Evolutionary conservation across 2,888 invertebrate species (phyloP).

Genomic region (Monochamus alternatus): DNA sequence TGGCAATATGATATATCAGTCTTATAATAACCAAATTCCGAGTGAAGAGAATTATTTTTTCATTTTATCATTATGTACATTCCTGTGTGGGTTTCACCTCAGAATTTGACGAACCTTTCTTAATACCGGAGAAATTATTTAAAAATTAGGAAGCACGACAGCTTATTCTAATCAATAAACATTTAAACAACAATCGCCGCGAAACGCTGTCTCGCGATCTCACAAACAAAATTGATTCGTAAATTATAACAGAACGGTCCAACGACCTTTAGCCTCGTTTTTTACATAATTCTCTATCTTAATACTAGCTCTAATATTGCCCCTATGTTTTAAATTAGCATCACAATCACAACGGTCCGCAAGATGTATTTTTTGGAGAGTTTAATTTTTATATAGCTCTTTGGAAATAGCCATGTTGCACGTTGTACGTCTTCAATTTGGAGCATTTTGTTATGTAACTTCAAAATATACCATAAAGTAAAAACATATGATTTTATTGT

Average conservation of each 20-base stretch:
- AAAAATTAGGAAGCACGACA: conserved; percentile 68
- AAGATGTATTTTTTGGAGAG: not conserved
- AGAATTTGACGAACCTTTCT: conserved; percentile 59
- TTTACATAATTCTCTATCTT: conserved; percentile 47
- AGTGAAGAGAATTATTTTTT: conserved; percentile 45
- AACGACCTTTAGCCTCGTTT: conserved; percentile 42
- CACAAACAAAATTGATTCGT: conserved; percentile 46
- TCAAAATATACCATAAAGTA: too few species aligned
- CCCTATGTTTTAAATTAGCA: conserved; percentile 55
- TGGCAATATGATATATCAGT: conserved; percentile 71
- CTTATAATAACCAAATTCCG: conserved; percentile 65
- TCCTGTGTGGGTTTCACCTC: conserved; percentile 38
- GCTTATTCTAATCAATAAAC: conserved; percentile 58
- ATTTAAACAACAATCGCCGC: conserved; percentile 53
- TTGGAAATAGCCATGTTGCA: too few species aligned
- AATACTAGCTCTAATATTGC: conserved; percentile 67
- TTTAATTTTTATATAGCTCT: not conserved
- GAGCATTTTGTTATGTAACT: too few species aligned
- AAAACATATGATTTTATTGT: too few species aligned
- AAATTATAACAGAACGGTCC: conserved; percentile 46
- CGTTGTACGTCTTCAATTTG: too few species aligned
- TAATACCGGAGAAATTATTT: conserved; percentile 59
- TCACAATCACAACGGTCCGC: not conserved
- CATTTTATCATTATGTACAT: conserved; percentile 41
- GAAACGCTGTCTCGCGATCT: conserved; percentile 31